Evolutionary conservation across 2,888 invertebrate genomes (phyloP).

Genomic region (Idaea dimidiata): DNA sequence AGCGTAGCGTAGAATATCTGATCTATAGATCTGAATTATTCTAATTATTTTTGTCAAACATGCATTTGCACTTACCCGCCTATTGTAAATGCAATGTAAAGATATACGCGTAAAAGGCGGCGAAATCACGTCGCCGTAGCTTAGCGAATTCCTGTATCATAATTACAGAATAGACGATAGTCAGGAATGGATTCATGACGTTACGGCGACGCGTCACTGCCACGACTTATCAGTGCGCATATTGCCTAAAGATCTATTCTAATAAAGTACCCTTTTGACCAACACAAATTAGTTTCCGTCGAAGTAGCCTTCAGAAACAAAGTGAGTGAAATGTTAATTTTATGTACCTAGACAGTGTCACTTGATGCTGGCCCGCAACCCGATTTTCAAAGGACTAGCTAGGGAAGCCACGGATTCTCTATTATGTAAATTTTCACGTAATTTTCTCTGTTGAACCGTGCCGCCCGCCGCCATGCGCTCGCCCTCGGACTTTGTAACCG

Average conservation of each 20-base stretch:
- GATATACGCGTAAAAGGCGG: too few relatives aligned
- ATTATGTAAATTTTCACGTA: constrained; percentile 79
- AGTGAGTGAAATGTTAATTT: constrained; percentile 76
- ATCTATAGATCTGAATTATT: too few relatives aligned
- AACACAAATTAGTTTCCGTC: constrained; percentile 59
- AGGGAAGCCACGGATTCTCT: constrained; percentile 76
- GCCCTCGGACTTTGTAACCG: constrained; percentile 72
- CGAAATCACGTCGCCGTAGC: too few relatives aligned
- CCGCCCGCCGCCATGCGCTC: constrained; percentile 38
- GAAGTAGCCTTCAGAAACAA: constrained; percentile 66
- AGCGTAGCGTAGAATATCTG: too few relatives aligned
- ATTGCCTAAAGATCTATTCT: background rate
- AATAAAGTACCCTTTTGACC: constrained; percentile 41
- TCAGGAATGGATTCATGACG: too few relatives aligned
- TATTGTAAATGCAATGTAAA: too few relatives aligned
- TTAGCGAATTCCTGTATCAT: too few relatives aligned
- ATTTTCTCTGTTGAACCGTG: constrained; percentile 70
- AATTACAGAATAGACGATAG: too few relatives aligned
- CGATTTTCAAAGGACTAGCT: constrained; percentile 69
- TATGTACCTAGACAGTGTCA: constrained; percentile 69
- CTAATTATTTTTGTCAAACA: too few relatives aligned
- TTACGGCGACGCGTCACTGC: background rate
- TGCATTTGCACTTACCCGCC: too few relatives aligned
- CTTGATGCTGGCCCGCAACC: constrained; percentile 62
- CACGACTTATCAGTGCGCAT: background rate